Conservation (phyloP, 37 sponge, comb jelly and placozoan genomes). For the Crambe crambe region DNA sequence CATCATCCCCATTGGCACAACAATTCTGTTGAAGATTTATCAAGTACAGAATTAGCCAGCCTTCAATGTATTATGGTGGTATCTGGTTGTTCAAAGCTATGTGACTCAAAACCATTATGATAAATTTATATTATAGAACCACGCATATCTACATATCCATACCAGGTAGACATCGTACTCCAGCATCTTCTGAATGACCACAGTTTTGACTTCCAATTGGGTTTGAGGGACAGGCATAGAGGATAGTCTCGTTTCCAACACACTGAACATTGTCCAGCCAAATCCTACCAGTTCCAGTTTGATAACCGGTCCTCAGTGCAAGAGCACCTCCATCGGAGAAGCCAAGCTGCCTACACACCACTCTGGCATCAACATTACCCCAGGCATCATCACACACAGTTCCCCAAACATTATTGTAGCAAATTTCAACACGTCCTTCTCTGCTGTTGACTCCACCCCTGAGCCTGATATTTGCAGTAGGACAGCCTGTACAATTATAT, state of each 20-base stretch:
- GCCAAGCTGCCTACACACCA: constrained; percentile 64
- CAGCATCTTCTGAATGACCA: constrained; percentile 5
- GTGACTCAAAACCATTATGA: too few relatives aligned
- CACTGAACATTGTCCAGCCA: constrained; percentile 16
- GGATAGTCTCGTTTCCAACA: neutral
- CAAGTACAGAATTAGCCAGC: neutral
- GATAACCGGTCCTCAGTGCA: neutral
- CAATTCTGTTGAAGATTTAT: too few relatives aligned
- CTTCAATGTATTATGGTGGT: neutral
- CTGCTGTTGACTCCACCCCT: constrained; percentile 17
- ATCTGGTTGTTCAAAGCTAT: too few relatives aligned
- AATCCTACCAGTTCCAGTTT: constrained; percentile 13
- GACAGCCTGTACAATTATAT: constrained; percentile 6
- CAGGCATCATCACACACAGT: constrained; percentile 52
- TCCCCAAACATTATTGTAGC: constrained; percentile 45
- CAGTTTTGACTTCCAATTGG: neutral
- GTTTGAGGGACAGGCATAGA: neutral
- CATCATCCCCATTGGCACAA: too few relatives aligned
- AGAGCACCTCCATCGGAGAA: constrained; percentile 10
- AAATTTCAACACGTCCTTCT: constrained; percentile 43
- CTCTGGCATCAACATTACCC: constrained; percentile 8
- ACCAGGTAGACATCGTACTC: neutral
- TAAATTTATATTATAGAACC: too few relatives aligned
- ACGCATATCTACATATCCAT: too few relatives aligned
- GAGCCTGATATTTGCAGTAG: constrained; percentile 24